phyloP scores from a whole-genome alignment of 2,113 vertebrate species.

The Forbesichthys agassizii region DNA sequence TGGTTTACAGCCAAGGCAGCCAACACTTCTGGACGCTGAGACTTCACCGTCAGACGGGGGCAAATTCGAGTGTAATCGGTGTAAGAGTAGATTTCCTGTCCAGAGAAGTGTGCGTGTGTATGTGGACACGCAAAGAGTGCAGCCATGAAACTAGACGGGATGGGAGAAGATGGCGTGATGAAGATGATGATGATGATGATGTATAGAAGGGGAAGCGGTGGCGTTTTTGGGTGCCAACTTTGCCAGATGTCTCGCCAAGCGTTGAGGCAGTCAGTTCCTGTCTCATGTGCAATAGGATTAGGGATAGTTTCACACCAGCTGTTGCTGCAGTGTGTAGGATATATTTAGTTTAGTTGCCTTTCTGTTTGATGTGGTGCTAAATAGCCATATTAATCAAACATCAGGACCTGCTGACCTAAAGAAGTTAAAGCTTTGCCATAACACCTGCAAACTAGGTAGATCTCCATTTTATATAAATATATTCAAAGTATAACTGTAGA shows the following conservation, averaged over 20 bases:
- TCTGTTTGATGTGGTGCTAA: slow-evolving; percentile 67
- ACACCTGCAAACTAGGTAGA: slow-evolving; percentile 10
- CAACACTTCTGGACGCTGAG: slow-evolving; percentile 61
- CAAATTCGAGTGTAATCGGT: slow-evolving; percentile 60
- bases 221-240: slow-evolving; percentile 23
- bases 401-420: slow-evolving; percentile 62
- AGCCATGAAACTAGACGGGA: slow-evolving; percentile 37
- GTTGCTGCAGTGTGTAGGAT: slow-evolving; percentile 29
- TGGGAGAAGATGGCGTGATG: slow-evolving; percentile 52
- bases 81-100: slow-evolving; percentile 79
- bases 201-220: slow-evolving; percentile 36
- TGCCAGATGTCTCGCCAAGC: slow-evolving; percentile 51
- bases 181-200: slow-evolving; percentile 59
- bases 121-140: slow-evolving; percentile 36
- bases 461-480: slow-evolving; percentile 36
- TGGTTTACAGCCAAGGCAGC: slow-evolving; percentile 70
- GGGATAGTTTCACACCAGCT: slow-evolving; percentile 60
- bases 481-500: neutral
- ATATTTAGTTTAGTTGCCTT: slow-evolving; percentile 23
- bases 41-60: slow-evolving; percentile 75
- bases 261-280: slow-evolving; percentile 51
- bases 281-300: slow-evolving; percentile 50
- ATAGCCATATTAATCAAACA: slow-evolving; percentile 62
- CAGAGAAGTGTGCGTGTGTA: slow-evolving; percentile 38
- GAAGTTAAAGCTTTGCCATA: slow-evolving; percentile 48